Conservation (phyloP, 1,140 invertebrate species). For the Eumeta japonica region DNA sequence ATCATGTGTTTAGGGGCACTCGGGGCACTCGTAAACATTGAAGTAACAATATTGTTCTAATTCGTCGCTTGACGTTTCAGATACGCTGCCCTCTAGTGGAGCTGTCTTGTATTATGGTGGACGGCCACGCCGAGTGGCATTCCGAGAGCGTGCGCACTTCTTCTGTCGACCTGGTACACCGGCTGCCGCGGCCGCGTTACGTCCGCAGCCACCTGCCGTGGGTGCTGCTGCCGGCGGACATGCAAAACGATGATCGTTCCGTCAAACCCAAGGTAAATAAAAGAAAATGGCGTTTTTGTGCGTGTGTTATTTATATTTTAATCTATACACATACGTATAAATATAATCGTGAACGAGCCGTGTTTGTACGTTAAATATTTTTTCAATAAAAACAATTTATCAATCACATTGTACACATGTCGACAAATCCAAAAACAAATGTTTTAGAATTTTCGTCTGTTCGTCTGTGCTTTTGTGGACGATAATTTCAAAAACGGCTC, state of each 20-base stretch:
- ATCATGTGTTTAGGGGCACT: no score
- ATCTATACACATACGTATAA: no score
- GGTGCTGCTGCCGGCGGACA: conserved; percentile 67
- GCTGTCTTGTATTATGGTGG: conserved; percentile 56
- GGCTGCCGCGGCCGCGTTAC: conserved; percentile 68
- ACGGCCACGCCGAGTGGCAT: conserved; percentile 56
- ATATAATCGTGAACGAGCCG: no score
- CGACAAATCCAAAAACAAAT: no score
- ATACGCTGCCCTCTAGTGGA: conserved; percentile 59
- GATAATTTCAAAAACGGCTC: no score
- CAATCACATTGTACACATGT: no score
- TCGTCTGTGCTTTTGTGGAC: no score
- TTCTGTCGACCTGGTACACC: conserved; percentile 67
- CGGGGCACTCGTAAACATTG: not conserved
- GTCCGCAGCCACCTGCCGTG: conserved; percentile 81
- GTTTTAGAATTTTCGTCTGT: not conserved
- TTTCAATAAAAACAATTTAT: no score
- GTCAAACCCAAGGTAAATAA: conserved; percentile 78
- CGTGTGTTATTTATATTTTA: no score
- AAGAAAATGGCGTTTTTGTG: no score
- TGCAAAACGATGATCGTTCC: conserved; percentile 64
- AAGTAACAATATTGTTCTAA: conserved; percentile 1
- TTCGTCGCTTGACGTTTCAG: conserved; percentile 14
- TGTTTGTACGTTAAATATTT: no score
- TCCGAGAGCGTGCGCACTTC: conserved; percentile 58